A percentile compares a stretch with the other conserved stretches of the same genome.
phyloP scores from a whole-genome alignment of 1,140 invertebrate genomes.

The Pogonus chalceus region DNA sequence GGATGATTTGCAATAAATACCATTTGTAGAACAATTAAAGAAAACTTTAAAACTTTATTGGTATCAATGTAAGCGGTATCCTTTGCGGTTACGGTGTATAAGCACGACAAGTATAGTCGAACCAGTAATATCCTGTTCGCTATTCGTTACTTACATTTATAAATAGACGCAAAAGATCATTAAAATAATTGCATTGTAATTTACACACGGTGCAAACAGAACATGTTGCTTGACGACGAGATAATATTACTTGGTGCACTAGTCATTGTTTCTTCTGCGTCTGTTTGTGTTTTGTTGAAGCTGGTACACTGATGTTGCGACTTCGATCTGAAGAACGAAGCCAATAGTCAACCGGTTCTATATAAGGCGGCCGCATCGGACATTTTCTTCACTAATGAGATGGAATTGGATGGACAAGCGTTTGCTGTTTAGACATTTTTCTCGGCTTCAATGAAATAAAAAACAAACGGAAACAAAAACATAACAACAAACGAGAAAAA shows the following conservation, averaged over 20 bases:
- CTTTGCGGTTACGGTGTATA: too few species aligned
- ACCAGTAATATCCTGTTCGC: too few species aligned
- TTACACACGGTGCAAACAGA: not conserved
- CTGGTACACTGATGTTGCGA: too few species aligned
- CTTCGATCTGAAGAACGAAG: too few species aligned
- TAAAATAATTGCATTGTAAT: not conserved
- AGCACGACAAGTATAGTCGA: too few species aligned
- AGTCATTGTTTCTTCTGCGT: not conserved
- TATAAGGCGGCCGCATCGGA: conserved; percentile 30
- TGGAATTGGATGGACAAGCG: conserved; percentile 36
- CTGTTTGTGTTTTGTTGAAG: not conserved
- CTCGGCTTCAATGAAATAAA: conserved; percentile 13
- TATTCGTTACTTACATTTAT: too few species aligned
- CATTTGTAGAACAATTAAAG: too few species aligned
- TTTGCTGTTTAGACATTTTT: conserved; percentile 28
- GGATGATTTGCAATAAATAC: too few species aligned
- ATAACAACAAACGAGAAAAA: conserved; percentile 9
- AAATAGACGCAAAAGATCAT: not conserved
- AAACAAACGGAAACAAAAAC: conserved; percentile 17
- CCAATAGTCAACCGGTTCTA: conserved; percentile 36
- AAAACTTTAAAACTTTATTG: too few species aligned
- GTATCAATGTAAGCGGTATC: too few species aligned
- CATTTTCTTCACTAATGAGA: conserved; percentile 36
- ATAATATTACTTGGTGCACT: not conserved
- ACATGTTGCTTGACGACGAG: not conserved